These are phyloP conservation scores for Podiceps cristatus DNA, from an alignment of 2,113 vertebrate species.

Conservation along the genomic window DNA sequence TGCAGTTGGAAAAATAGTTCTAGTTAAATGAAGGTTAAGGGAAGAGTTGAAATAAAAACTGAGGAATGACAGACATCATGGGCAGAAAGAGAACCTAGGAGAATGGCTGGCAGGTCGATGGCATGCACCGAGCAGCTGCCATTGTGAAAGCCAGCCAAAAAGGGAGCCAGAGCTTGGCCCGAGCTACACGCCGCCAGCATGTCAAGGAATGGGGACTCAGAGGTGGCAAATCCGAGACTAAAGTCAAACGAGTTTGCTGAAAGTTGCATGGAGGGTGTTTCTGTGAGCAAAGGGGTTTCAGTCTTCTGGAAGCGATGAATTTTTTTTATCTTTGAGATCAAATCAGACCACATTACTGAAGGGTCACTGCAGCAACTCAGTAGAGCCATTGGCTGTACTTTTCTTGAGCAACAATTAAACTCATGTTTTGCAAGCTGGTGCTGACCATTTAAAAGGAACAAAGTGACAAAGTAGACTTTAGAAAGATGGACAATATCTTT, in stretches of 20 bases:
- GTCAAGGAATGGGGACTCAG: background rate
- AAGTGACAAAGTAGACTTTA: background rate
- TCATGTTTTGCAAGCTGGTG: background rate
- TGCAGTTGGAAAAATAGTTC: background rate
- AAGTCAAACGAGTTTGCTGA: background rate
- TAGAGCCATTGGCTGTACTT: background rate
- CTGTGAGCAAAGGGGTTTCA: background rate
- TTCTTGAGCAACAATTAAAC: background rate
- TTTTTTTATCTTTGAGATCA: slow-evolving; percentile 33
- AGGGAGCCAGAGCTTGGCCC: background rate
- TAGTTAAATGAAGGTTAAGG: background rate
- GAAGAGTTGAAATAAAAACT: background rate
- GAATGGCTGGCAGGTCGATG: background rate
- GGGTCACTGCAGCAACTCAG: slow-evolving; percentile 19
- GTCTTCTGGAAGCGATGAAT: slow-evolving; percentile 31
- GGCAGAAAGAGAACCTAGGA: background rate
- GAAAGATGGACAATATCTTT: background rate
- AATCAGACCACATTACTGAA: slow-evolving; percentile 35
- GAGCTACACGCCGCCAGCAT: background rate
- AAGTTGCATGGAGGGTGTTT: background rate
- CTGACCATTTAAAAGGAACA: background rate
- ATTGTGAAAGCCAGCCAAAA: background rate
- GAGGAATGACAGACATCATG: background rate
- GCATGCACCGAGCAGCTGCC: background rate
- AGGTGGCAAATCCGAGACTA: background rate